Percentiles rank a stretch among this genome's conserved stretches.
Conservation (phyloP, 2,113 vertebrate species). For the Porphyrio hochstetteri region DNA sequence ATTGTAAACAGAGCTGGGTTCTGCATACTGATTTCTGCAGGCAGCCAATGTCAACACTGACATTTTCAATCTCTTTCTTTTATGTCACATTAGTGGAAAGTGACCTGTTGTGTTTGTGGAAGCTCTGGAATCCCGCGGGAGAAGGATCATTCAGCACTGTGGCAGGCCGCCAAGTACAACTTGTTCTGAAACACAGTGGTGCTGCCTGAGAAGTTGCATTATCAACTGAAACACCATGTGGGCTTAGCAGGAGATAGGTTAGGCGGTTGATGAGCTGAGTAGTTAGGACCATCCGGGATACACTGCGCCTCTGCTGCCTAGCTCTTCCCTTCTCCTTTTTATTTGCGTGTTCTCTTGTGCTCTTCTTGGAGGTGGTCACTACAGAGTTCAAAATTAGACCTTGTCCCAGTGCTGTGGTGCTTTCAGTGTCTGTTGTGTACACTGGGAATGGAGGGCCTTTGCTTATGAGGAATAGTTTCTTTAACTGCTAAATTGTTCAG, state of each 20-base stretch:
- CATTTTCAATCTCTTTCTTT: slow-evolving; percentile 64
- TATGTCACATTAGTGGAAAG: slow-evolving; percentile 59
- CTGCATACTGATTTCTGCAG: slow-evolving; percentile 47
- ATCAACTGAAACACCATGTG: slow-evolving; percentile 27
- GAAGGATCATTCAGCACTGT: slow-evolving; percentile 56
- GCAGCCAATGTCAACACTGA: slow-evolving; percentile 46
- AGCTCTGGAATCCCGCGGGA: slow-evolving; percentile 65
- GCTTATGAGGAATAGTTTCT: background rate
- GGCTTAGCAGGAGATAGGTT: slow-evolving; percentile 31
- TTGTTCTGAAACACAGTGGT: slow-evolving; percentile 53
- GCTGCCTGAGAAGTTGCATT: slow-evolving; percentile 61
- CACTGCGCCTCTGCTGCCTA: background rate
- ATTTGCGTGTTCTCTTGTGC: rapidly evolving
- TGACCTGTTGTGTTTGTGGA: slow-evolving; percentile 67
- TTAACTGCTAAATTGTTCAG: background rate
- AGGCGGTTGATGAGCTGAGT: slow-evolving; percentile 44
- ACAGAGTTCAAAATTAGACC: background rate
- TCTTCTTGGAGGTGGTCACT: background rate
- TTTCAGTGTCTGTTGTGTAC: background rate
- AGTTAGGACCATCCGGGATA: background rate
- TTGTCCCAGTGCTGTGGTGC: background rate
- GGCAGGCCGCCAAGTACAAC: slow-evolving; percentile 65
- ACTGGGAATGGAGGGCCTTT: background rate
- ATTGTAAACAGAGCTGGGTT: slow-evolving; percentile 32
- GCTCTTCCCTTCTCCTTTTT: background rate